Conservation (phyloP, 2,113 vertebrate species). For the Theristicus caerulescens region DNA sequence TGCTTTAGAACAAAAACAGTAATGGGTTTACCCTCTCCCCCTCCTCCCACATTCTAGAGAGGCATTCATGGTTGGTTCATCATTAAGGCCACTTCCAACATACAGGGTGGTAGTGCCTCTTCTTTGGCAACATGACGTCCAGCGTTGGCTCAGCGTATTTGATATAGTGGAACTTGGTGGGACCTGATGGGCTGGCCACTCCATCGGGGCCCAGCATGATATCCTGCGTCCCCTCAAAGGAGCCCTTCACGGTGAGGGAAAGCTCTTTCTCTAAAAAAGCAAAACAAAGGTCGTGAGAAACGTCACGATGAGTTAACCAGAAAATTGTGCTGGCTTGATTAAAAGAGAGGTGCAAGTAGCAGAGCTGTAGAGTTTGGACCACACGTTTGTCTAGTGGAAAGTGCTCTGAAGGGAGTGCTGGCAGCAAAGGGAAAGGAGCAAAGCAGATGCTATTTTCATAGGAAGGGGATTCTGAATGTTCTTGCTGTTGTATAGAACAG, state of each 20-base stretch:
- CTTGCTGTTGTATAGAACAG: background rate
- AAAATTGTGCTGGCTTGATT: background rate
- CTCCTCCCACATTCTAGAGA: background rate
- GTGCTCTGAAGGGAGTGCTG: background rate
- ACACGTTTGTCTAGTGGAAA: background rate
- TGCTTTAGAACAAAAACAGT: background rate
- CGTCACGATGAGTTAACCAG: background rate
- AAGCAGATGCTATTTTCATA: background rate
- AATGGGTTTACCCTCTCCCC: background rate
- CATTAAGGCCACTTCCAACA: background rate
- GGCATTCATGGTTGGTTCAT: background rate
- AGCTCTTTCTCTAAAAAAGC: constrained; percentile 66
- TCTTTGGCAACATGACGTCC: constrained; percentile 64
- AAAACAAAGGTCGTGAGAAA: background rate
- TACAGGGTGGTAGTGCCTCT: constrained; percentile 54
- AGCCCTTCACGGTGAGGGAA: constrained; percentile 77
- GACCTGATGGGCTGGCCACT: background rate
- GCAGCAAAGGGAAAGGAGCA: background rate
- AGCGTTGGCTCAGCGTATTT: constrained; percentile 52
- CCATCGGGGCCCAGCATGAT: background rate
- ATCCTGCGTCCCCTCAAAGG: constrained; percentile 67
- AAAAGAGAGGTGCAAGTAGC: background rate
- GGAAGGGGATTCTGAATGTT: background rate
- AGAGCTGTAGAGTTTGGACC: background rate
- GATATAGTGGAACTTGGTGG: constrained; percentile 77